Percentiles rank a stretch among this genome's conserved stretches.
Evolutionary conservation across 2,888 invertebrate species (phyloP).

Genomic region (Macrosiphum euphorbiae): DNA sequence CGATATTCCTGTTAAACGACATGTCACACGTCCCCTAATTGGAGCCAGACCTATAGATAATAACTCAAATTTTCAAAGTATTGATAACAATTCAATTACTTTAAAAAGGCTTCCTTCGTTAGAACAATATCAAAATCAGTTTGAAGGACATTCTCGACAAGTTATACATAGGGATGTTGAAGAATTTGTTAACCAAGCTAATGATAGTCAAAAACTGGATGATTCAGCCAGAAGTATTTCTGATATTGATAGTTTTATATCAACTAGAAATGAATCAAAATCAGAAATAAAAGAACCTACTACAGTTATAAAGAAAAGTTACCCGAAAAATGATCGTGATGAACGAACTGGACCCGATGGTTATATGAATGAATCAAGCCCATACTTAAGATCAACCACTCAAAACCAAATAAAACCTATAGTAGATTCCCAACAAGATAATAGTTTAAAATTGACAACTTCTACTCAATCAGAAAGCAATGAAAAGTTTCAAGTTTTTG

Average conservation of each 20-base stretch:
- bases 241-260: conserved; percentile 41
- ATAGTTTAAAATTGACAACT: conserved; percentile 49
- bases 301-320: conserved; percentile 54
- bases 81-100: conserved; percentile 46
- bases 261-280: conserved; percentile 50
- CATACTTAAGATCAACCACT: conserved; percentile 54
- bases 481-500: conserved; percentile 58
- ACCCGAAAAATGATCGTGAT: conserved; percentile 43
- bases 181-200: conserved; percentile 57
- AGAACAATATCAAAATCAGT: conserved; percentile 62
- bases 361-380: conserved; percentile 63
- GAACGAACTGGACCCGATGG: conserved; percentile 64
- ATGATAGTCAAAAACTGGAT: conserved; percentile 48
- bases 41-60: conserved; percentile 49
- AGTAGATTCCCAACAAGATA: conserved; percentile 54
- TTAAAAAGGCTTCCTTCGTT: conserved; percentile 43
- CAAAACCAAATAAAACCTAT: conserved; percentile 56
- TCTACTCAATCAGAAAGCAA: conserved; percentile 43
- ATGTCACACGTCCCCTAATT: conserved; percentile 48
- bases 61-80: conserved; percentile 57
- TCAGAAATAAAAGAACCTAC: conserved; percentile 50
- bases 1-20: conserved; percentile 68
- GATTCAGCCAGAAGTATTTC: conserved; percentile 34
- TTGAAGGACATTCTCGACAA: conserved; percentile 62
- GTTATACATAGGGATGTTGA: conserved; percentile 62